Conservation (phyloP, 2,888 invertebrate genomes). For the Cheilosia vernalis region DNA sequence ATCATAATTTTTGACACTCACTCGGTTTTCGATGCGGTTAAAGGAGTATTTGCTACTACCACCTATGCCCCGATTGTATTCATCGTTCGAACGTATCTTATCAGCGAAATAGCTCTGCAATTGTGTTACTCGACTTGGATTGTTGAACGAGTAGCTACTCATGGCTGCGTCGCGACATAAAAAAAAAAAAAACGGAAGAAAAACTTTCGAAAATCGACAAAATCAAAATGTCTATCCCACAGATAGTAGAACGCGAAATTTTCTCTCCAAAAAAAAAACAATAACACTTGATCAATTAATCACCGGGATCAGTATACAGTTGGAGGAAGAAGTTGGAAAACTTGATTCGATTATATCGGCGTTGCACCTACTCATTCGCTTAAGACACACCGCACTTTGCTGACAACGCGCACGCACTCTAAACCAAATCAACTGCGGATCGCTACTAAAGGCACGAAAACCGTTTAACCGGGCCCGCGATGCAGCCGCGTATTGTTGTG, state of each 20-base stretch:
- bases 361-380: slow-evolving; percentile 27
- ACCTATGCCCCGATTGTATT: slow-evolving; percentile 66
- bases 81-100: slow-evolving; percentile 74
- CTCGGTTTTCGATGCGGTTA: slow-evolving; percentile 66
- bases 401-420: slow-evolving; percentile 65
- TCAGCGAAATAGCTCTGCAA: slow-evolving; percentile 74
- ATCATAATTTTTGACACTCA: slow-evolving; percentile 45
- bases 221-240: slow-evolving; percentile 3
- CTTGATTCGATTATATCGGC: slow-evolving; percentile 20
- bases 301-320: background rate
- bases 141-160: slow-evolving; percentile 69
- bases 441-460: slow-evolving; percentile 73
- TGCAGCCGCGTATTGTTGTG: slow-evolving; percentile 55
- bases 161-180: slow-evolving; percentile 39
- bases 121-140: slow-evolving; percentile 71
- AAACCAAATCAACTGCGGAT: slow-evolving; percentile 71
- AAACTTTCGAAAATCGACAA: slow-evolving; percentile 31
- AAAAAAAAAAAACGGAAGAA: background rate
- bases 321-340: slow-evolving; percentile 14
- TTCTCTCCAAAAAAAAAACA: slow-evolving; percentile 12
- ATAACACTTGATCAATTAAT: slow-evolving; percentile 22
- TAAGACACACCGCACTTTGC: slow-evolving; percentile 43
- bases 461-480: slow-evolving; percentile 68
- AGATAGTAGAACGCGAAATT: slow-evolving; percentile 14
- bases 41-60: slow-evolving; percentile 69